These are phyloP conservation scores for Lemur catta DNA, from an alignment of 2,797 vertebrate species.

Conservation along the genomic window DNA sequence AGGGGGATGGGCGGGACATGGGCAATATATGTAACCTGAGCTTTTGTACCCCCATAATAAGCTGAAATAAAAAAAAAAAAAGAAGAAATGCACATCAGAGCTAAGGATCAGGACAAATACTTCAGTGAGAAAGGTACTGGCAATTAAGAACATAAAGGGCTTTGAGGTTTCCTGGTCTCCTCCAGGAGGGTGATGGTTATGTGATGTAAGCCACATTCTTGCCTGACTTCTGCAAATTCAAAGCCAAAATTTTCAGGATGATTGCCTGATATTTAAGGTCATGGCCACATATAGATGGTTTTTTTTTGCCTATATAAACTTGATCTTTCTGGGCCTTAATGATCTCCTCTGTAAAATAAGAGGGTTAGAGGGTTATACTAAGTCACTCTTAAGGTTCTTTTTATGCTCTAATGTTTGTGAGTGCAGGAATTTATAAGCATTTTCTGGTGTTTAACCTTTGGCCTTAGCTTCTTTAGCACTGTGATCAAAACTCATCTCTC, in stretches of 20 bases:
- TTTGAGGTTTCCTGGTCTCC: neutral
- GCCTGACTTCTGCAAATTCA: neutral
- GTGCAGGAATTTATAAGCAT: constrained; percentile 21
- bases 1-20: no score
- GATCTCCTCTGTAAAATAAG: constrained; percentile 34
- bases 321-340: neutral
- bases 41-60: no score
- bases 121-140: neutral
- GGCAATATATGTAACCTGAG: no score
- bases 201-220: constrained; percentile 15
- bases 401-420: neutral
- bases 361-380: neutral
- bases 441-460: constrained; percentile 46
- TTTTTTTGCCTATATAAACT: neutral
- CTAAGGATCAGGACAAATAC: neutral
- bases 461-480: neutral
- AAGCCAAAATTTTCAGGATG: constrained; percentile 28
- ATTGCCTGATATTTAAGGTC: constrained; percentile 24
- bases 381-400: neutral
- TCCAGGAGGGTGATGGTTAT: neutral
- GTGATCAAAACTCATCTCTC: constrained; percentile 8
- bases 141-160: neutral
- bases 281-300: neutral
- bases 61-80: neutral
- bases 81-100: neutral